phyloP scores from a whole-genome alignment of 2,888 invertebrate genomes.

The Noctua fimbriata region DNA sequence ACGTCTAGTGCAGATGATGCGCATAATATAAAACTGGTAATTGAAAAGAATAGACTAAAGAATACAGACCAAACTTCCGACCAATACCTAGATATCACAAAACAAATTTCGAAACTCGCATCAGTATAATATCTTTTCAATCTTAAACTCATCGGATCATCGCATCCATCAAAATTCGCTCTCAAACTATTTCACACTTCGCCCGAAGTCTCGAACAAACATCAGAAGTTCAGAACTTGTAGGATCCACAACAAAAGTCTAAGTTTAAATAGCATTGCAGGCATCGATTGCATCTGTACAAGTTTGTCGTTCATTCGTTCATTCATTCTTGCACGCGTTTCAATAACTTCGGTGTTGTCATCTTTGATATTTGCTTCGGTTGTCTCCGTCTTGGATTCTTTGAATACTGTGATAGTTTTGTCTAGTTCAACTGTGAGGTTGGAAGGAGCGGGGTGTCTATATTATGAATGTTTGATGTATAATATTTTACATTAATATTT shows the following conservation, averaged over 20 bases:
- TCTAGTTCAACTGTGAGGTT: background rate
- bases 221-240: slow-evolving; percentile 54
- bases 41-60: background rate
- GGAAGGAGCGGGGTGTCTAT: background rate
- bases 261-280: slow-evolving; percentile 66
- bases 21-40: background rate
- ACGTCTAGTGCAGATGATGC: background rate
- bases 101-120: slow-evolving; percentile 48
- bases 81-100: background rate
- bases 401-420: slow-evolving; percentile 34
- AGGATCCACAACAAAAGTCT: slow-evolving; percentile 55
- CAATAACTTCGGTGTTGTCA: slow-evolving; percentile 58
- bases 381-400: slow-evolving; percentile 21
- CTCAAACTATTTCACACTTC: slow-evolving; percentile 48
- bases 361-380: slow-evolving; percentile 54
- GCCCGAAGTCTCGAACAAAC: slow-evolving; percentile 39
- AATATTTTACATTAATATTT: background rate
- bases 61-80: slow-evolving; percentile 11
- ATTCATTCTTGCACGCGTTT: slow-evolving; percentile 60
- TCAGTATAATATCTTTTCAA: slow-evolving; percentile 34
- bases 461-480: background rate
- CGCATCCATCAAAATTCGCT: slow-evolving; percentile 50
- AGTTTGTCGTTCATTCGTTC: slow-evolving; percentile 63
- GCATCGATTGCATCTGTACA: slow-evolving; percentile 61
- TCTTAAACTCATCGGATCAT: slow-evolving; percentile 52